Base-by-base conservation (phyloP, 2,888 invertebrate species). In the Mycalesis mineus region DNA sequence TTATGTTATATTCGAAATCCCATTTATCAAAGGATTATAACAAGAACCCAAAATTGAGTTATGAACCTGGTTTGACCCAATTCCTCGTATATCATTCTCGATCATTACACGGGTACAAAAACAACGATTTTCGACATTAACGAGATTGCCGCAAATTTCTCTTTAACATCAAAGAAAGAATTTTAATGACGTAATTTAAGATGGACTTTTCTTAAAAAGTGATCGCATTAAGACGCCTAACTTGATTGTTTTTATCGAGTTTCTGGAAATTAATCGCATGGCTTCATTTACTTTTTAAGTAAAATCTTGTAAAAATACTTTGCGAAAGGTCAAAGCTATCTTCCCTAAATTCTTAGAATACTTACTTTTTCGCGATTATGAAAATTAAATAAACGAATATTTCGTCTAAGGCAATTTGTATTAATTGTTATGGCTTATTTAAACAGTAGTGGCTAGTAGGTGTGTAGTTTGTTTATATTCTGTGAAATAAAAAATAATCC, bases 241-340 rank as follows among this genome's bases (percentile, higher is more conserved):
- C 60, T 57, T 60, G 57, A 57, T 59, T 60, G 62, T 55, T 62
- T 61, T 62, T 55, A 52, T 55, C 40, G 60, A 55, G 49, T 52
- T 52, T 57, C 42, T 51, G n/a, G 15, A 39, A 51, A 61, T 61
- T 57, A 57, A 60, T 60, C 54, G 41, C 54, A 41, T 45, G 45
- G 37, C 37, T 52, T 55, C 37, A 28, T 50, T 57, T 50, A 47
- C 17, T 42, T 42, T 57, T 41, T 50, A 3, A 28, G 37, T 40
- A 59, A 51, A 49, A 28, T 37, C 31, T 49, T 31, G 14, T 40
- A 40, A 40, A 36, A 36, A 36, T 36, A 36, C 11, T 33, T 33
- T 13, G 7, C 0, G 8, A 47, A 31, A 47, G 22, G 29, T 44
- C 11, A 31, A 47, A 28, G 22, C 13, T 11, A 45, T 39, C 39